Base-by-base conservation (phyloP, 2,888 invertebrate genomes). In the Amphipoea lucens region DNA sequence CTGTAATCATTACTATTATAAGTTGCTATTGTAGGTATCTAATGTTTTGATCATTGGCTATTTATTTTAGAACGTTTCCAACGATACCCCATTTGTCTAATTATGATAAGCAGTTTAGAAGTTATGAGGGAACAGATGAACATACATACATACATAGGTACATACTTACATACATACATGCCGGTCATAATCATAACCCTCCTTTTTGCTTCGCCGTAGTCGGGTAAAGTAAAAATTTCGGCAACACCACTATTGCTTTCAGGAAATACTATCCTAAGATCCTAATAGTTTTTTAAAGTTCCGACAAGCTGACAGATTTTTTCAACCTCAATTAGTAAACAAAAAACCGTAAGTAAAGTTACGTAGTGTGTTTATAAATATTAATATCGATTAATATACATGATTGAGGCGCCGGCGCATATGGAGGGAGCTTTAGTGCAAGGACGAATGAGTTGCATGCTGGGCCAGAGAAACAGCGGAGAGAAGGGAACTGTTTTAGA, bases 341-440 rank as follows among this genome's bases (percentile, higher is more conserved):
- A 85, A 78, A 68, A 76, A 74, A 36, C 51, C 51, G 5, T 51
- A 42, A 69, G 65, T 74, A 66, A 45, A 71, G 66, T 17, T 63
- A 76, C 70, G 68, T 57, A 57, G 29, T 74, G 69, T 77, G 81
- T 82, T 70, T 74, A 84, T 84, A 79, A 88, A 81, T 88, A 82
- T 82, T 88, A 78, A 76, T 76, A 86, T 77, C n/a, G 70, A 82
- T 84, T 76, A 78, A 78, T 74, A 69, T 48, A 74, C 75, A 76
- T 69, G 66, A 74, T 67, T 67, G 82, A 67, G 81, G 87, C 81
- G 87, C 82, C 87, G 60, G 84, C 86, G 84, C 88, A 86, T 80
- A 51, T 60, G 40, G 62, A 40, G 71, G 60, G 42, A 76, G 68
- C 76, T 71, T 76, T 48, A 45, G 67, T 69, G 73, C 79, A 84